Evolutionary conservation across 1,140 invertebrate species (phyloP).

Genomic region (Sitobion miscanthi): DNA sequence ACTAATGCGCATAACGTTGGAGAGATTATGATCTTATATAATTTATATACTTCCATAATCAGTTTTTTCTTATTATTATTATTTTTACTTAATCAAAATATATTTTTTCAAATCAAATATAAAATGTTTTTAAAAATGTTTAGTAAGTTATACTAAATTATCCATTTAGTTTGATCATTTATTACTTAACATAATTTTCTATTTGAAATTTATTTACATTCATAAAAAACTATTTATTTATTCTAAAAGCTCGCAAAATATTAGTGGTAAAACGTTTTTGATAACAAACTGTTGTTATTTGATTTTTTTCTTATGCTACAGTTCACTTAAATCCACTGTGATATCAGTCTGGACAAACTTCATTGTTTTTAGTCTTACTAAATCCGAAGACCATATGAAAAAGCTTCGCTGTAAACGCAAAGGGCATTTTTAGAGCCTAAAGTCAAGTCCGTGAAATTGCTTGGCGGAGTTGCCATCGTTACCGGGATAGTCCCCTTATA

Average conservation of each 20-base stretch:
- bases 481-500: background rate
- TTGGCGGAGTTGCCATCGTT: background rate
- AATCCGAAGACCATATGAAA: conserved; percentile 5
- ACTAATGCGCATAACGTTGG: background rate
- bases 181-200: background rate
- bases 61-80: background rate
- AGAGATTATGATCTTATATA: background rate
- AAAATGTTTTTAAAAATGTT: background rate
- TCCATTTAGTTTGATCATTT: background rate
- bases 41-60: background rate
- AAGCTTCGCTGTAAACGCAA: conserved; percentile 3
- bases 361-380: conserved; percentile 30
- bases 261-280: background rate
- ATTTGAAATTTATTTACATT: background rate
- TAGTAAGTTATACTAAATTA: background rate
- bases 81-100: background rate
- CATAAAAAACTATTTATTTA: background rate
- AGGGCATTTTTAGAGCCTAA: conserved; percentile 39
- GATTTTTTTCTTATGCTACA: background rate
- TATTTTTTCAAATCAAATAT: background rate
- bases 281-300: background rate
- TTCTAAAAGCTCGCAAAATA: background rate
- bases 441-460: conserved; percentile 54
- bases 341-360: background rate
- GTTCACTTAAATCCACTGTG: background rate